These are phyloP conservation scores for Drosophila sp. DNA, from an alignment of 1,140 invertebrate species.

Conservation along the genomic window DNA sequence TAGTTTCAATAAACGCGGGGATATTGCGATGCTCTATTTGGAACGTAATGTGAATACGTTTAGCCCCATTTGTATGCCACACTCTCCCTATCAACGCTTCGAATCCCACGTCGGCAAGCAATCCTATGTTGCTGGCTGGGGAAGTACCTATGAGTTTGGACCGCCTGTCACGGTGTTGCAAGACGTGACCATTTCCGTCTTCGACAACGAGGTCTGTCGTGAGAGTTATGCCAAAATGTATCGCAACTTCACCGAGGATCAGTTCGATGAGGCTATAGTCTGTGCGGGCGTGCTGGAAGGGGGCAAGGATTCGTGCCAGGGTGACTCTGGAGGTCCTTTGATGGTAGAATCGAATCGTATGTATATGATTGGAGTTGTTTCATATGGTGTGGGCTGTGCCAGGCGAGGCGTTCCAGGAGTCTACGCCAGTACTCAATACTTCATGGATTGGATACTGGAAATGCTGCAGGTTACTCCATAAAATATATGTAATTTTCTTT, in stretches of 20 bases:
- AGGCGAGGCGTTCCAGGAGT: slow-evolving; percentile 89
- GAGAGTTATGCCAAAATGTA: slow-evolving; percentile 86
- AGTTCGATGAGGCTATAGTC: slow-evolving; percentile 86
- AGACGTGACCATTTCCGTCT: slow-evolving; percentile 90
- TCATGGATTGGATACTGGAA: slow-evolving; percentile 85
- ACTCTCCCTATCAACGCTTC: slow-evolving; percentile 25
- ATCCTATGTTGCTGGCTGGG: slow-evolving; percentile 92
- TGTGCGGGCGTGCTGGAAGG: slow-evolving; percentile 91
- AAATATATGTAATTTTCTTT: too few relatives aligned
- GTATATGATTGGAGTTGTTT: slow-evolving; percentile 88
- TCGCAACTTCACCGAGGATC: slow-evolving; percentile 87
- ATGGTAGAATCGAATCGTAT: slow-evolving; percentile 86
- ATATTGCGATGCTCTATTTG: slow-evolving; percentile 72
- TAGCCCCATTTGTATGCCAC: slow-evolving; percentile 71
- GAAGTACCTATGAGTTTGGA: slow-evolving; percentile 85
- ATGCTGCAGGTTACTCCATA: slow-evolving; percentile 56
- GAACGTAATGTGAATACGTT: slow-evolving; percentile 68
- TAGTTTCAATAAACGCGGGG: slow-evolving; percentile 61
- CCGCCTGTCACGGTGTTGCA: slow-evolving; percentile 87
- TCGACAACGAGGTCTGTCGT: slow-evolving; percentile 87
- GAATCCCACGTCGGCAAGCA: slow-evolving; percentile 84
- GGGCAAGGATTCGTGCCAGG: slow-evolving; percentile 93
- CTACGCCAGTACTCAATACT: slow-evolving; percentile 88
- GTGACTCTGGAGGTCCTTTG: slow-evolving; percentile 93
- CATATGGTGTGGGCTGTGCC: slow-evolving; percentile 89